Percentiles rank a stretch among this genome's conserved stretches.
phyloP scores from a whole-genome alignment of 2,888 invertebrate genomes.

The Agrochola lychnidis region DNA sequence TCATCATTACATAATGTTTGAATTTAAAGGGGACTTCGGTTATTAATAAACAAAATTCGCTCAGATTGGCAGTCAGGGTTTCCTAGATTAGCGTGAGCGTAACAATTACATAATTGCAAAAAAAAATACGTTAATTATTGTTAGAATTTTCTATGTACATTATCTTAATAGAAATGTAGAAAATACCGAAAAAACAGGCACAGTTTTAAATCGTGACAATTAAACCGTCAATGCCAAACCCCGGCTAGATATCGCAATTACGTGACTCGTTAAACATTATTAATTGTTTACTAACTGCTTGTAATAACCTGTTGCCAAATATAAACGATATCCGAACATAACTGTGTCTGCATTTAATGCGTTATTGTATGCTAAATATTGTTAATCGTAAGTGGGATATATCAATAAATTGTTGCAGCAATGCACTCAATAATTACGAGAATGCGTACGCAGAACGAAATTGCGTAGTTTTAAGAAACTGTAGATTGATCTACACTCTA shows the following conservation, averaged over 20 bases:
- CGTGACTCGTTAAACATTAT: slow-evolving; percentile 68
- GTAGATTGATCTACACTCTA: slow-evolving; percentile 42
- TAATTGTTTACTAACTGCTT: slow-evolving; percentile 68
- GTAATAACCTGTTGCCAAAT: slow-evolving; percentile 65
- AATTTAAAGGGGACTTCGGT: too few species aligned
- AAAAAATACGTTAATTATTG: too few species aligned
- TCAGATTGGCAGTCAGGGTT: too few species aligned
- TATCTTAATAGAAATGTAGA: slow-evolving; percentile 11
- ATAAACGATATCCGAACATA: slow-evolving; percentile 60
- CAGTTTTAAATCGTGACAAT: slow-evolving; percentile 63
- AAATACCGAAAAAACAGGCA: slow-evolving; percentile 33
- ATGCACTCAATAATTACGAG: slow-evolving; percentile 3
- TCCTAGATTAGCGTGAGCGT: too few species aligned
- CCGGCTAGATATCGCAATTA: slow-evolving; percentile 61
- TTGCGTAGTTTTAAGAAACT: slow-evolving; percentile 24
- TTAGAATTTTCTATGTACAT: not conserved
- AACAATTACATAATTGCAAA: too few species aligned
- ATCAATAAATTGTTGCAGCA: slow-evolving; percentile 47
- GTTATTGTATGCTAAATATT: slow-evolving; percentile 58
- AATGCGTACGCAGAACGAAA: slow-evolving; percentile 14
- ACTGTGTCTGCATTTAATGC: slow-evolving; percentile 45
- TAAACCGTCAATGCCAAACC: slow-evolving; percentile 66
- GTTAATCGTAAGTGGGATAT: slow-evolving; percentile 32
- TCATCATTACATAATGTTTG: too few species aligned
- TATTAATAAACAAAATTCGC: too few species aligned